These are phyloP conservation scores for Harpagifer antarcticus DNA, from an alignment of 2,797 vertebrate species.

Conservation along the genomic window DNA sequence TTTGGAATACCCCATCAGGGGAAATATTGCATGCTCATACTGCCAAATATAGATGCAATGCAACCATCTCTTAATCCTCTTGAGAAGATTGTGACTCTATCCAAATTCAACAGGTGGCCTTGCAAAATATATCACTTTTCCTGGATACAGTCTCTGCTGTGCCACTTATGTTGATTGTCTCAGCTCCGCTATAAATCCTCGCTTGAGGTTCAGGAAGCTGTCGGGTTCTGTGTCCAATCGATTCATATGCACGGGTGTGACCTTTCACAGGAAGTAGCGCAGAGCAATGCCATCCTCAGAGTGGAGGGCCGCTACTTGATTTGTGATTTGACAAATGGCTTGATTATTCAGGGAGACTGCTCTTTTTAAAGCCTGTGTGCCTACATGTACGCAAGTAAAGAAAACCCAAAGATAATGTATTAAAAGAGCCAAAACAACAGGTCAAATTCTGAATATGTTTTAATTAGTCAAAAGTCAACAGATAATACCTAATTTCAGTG, in stretches of 20 bases:
- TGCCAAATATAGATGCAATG: constrained; percentile 63
- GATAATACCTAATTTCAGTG: constrained; percentile 20
- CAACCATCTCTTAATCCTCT: constrained; percentile 63
- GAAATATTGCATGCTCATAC: constrained; percentile 48
- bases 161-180: constrained; percentile 73
- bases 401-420: background rate
- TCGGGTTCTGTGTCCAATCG: constrained; percentile 54
- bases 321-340: background rate
- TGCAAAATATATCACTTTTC: constrained; percentile 69
- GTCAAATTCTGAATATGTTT: background rate
- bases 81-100: constrained; percentile 54
- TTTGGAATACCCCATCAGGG: constrained; percentile 40
- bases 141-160: constrained; percentile 48
- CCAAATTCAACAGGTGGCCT: constrained; percentile 71
- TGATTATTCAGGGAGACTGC: background rate
- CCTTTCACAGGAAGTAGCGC: constrained; percentile 34
- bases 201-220: constrained; percentile 53
- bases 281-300: background rate
- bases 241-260: constrained; percentile 43
- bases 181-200: constrained; percentile 62
- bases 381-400: background rate
- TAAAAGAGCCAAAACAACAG: constrained; percentile 7
- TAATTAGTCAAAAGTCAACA: constrained; percentile 21
- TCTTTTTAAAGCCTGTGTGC: background rate
- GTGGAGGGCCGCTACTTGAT: background rate